Conservation (phyloP, 2,797 vertebrate genomes). For the Pseudochirops corinnae region DNA sequence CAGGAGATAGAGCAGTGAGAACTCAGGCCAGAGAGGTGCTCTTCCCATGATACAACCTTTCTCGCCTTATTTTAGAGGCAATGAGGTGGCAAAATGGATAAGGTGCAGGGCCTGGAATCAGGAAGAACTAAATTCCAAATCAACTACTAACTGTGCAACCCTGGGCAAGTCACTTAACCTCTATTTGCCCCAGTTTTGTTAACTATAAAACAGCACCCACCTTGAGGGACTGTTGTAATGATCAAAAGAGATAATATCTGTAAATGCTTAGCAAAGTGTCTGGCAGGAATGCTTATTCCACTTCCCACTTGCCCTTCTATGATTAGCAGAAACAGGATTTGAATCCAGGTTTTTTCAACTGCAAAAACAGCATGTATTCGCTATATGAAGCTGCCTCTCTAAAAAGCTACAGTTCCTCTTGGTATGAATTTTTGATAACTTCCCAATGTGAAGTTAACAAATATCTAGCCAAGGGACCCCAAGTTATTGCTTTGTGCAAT, state of each 20-base stretch:
- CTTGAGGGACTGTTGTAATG: background rate
- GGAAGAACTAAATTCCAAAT: background rate
- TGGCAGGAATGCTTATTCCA: background rate
- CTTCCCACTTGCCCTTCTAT: background rate
- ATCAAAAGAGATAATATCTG: background rate
- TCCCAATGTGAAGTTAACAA: background rate
- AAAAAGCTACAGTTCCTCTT: background rate
- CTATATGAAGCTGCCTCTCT: background rate
- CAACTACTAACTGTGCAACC: background rate
- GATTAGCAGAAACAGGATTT: background rate
- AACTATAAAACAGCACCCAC: too few species aligned
- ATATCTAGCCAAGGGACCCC: background rate
- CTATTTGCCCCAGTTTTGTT: background rate
- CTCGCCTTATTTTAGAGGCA: background rate
- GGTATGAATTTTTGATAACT: background rate
- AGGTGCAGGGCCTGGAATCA: background rate
- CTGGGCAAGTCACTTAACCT: too few species aligned
- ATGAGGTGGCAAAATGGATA: background rate
- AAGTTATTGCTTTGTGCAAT: background rate
- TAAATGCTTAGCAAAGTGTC: background rate
- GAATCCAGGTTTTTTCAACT: background rate
- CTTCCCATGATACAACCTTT: background rate
- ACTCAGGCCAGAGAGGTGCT: background rate
- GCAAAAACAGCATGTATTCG: background rate
- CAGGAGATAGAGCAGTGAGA: background rate